Conservation (phyloP, 2,888 invertebrate genomes). For the Stratiomys singularior region DNA sequence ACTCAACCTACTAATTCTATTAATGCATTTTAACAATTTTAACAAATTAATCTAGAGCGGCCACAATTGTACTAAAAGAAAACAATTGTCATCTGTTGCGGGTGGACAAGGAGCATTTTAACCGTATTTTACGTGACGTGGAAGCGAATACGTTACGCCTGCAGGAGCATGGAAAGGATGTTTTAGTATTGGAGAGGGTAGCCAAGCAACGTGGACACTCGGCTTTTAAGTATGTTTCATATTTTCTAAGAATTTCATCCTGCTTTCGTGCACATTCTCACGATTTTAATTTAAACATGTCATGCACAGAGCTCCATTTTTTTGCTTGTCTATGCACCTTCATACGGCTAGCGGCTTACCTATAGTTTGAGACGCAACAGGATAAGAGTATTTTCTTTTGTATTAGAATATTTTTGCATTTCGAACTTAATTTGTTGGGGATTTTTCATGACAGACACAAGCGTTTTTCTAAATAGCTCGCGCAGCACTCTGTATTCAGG, state of each 20-base stretch:
- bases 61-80: slow-evolving; percentile 82
- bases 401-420: too few species aligned
- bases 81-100: slow-evolving; percentile 85
- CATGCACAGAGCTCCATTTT: neutral
- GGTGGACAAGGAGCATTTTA: slow-evolving; percentile 87
- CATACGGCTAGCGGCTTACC: too few species aligned
- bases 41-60: slow-evolving; percentile 70
- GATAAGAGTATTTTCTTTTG: too few species aligned
- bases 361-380: too few species aligned
- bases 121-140: slow-evolving; percentile 82
- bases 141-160: slow-evolving; percentile 88
- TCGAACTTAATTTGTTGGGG: too few species aligned
- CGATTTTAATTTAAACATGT: neutral
- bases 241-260: neutral
- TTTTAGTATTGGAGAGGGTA: slow-evolving; percentile 81
- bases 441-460: too few species aligned
- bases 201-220: slow-evolving; percentile 69
- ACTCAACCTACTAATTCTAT: slow-evolving; percentile 31
- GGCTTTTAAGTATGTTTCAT: slow-evolving; percentile 71
- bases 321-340: too few species aligned
- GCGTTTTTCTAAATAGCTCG: too few species aligned
- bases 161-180: slow-evolving; percentile 86
- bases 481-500: too few species aligned
- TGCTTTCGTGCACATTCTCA: neutral
- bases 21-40: slow-evolving; percentile 29